Percentiles rank a stretch among this genome's conserved stretches.
Conservation (phyloP, 2,113 vertebrate genomes). For the Gasterosteus nipponicus region DNA sequence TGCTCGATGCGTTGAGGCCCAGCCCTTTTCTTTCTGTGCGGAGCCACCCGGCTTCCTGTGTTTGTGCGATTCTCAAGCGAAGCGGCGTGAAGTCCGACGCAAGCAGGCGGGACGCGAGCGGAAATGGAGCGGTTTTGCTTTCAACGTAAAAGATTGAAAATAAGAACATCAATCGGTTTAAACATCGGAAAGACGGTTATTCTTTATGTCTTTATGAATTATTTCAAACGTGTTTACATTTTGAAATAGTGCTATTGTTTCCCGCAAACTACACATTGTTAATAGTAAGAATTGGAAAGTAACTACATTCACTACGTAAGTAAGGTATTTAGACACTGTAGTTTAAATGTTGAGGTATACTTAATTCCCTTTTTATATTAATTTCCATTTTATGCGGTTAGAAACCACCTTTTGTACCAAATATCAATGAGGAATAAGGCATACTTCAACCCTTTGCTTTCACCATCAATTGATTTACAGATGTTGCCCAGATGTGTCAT, state of each 20-base stretch:
- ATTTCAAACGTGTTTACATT: neutral
- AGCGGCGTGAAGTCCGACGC: conserved; percentile 39
- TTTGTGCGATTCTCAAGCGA: conserved; percentile 39
- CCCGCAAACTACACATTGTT: neutral
- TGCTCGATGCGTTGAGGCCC: conserved; percentile 42
- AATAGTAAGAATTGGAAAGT: neutral
- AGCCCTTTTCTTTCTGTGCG: conserved; percentile 57
- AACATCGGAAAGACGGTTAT: neutral
- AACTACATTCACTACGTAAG: neutral
- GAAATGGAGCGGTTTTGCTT: neutral
- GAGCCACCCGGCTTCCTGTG: conserved; percentile 70
- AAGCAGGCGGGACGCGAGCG: conserved; percentile 5
- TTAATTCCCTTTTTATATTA: neutral
- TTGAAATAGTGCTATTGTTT: no score
- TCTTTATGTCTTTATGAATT: no score
- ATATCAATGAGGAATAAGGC: neutral
- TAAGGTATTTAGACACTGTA: neutral
- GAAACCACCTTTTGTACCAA: neutral
- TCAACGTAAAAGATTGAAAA: conserved; percentile 24
- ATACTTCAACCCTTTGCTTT: neutral
- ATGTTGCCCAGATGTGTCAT: neutral
- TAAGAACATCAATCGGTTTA: neutral
- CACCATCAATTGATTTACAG: neutral
- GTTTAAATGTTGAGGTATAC: neutral
- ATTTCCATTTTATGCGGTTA: neutral